phyloP scores from a whole-genome alignment of 2,113 vertebrate species.

The Crotalus viridis region DNA sequence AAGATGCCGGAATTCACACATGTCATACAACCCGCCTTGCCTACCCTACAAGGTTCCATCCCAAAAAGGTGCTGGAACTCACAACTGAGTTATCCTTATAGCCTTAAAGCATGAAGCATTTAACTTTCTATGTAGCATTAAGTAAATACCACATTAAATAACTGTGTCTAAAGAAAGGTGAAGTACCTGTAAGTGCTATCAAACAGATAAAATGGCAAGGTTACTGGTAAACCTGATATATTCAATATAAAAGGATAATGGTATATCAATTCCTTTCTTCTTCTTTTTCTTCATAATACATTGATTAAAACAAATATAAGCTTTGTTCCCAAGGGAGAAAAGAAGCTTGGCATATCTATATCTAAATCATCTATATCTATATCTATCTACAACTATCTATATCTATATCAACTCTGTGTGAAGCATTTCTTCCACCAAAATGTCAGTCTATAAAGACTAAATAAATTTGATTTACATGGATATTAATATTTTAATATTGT shows the following conservation, averaged over 20 bases:
- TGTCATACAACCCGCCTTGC: no score
- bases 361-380: no score
- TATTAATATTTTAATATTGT: neutral
- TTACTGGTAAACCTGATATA: slow-evolving; percentile 19
- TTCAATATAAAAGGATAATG: slow-evolving; percentile 11
- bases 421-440: neutral
- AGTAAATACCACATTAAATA: slow-evolving; percentile 27
- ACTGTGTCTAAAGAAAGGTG: slow-evolving; percentile 27
- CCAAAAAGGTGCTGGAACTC: no score
- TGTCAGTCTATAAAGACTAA: neutral
- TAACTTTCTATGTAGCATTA: slow-evolving; percentile 17
- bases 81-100: slow-evolving; percentile 5
- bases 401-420: no score
- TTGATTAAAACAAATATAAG: neutral
- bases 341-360: neutral
- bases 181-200: slow-evolving; percentile 23
- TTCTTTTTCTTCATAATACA: neutral
- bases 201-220: neutral
- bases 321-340: neutral
- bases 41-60: no score
- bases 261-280: neutral
- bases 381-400: no score
- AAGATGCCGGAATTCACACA: no score
- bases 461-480: neutral
- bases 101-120: slow-evolving; percentile 28